A percentile compares a stretch with the other conserved stretches of the same genome.
Evolutionary conservation across 1,140 invertebrate species (phyloP).

Genomic region (Heliconius congener): DNA sequence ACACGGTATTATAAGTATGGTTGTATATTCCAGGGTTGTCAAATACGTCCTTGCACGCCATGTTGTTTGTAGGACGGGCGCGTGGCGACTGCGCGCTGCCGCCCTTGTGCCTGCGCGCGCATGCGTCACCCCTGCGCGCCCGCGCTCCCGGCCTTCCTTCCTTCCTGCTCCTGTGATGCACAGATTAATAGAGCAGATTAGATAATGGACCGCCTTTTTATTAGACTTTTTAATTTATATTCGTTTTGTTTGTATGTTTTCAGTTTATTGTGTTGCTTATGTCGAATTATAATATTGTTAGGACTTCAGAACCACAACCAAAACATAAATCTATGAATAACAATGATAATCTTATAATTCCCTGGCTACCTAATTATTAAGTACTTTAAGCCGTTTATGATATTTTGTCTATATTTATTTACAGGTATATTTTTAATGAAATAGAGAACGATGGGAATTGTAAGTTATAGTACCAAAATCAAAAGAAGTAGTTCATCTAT

Average conservation of each 20-base stretch:
- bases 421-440: too few species aligned
- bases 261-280: neutral
- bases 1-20: constrained; percentile 49
- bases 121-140: constrained; percentile 62
- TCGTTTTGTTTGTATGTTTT: neutral
- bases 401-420: too few species aligned
- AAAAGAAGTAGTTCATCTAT: neutral
- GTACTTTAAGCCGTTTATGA: too few species aligned
- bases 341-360: too few species aligned
- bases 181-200: constrained; percentile 22
- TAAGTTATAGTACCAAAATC: neutral
- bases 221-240: neutral
- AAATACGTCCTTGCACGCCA: constrained; percentile 72
- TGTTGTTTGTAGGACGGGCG: constrained; percentile 72
- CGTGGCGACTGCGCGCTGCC: constrained; percentile 76
- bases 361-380: too few species aligned
- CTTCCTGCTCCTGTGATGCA: constrained; percentile 22
- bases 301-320: neutral
- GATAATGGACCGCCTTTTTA: neutral
- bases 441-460: too few species aligned
- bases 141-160: constrained; percentile 32
- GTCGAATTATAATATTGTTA: neutral
- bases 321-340: too few species aligned
- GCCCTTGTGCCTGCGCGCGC: constrained; percentile 67
- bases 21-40: constrained; percentile 60